A percentile compares a stretch with the other conserved stretches of the same genome.
Conservation (phyloP, 1,140 invertebrate species). For the Fopius arisanus region DNA sequence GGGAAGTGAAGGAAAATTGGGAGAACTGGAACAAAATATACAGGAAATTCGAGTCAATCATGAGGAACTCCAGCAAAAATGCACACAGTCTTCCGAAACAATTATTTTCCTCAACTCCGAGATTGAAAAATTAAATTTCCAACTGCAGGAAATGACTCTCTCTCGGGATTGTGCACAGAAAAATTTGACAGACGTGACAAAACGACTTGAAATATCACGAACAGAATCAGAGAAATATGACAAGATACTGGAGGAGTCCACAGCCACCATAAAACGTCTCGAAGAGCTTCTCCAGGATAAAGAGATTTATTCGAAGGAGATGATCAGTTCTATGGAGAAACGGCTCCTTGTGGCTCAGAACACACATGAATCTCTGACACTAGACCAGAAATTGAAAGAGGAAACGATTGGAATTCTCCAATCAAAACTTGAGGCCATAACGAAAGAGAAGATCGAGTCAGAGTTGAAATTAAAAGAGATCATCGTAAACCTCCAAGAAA, state of each 20-base stretch:
- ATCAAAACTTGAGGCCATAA: conserved; percentile 41
- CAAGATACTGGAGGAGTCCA: too few species aligned
- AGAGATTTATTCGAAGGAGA: conserved; percentile 16
- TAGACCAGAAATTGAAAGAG: conserved; percentile 46
- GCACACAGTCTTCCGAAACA: neutral
- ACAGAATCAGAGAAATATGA: neutral
- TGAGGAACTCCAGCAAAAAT: neutral
- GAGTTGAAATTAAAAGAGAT: conserved; percentile 51
- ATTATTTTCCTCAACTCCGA: neutral
- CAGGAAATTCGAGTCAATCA: too few species aligned
- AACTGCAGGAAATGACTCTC: neutral
- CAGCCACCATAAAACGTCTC: too few species aligned
- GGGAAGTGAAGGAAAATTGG: too few species aligned
- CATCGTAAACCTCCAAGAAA: conserved; percentile 48
- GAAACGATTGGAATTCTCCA: conserved; percentile 38
- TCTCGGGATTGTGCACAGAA: neutral
- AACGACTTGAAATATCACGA: neutral
- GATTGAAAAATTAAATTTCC: neutral
- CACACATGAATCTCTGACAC: conserved; percentile 36
- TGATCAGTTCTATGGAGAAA: conserved; percentile 36
- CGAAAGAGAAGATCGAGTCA: conserved; percentile 42
- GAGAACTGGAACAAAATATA: too few species aligned
- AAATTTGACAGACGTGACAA: too few species aligned
- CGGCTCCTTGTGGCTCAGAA: conserved; percentile 32
- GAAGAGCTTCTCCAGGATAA: neutral